A percentile compares a stretch with the other conserved stretches of the same genome.
Conservation (phyloP, 2,113 vertebrate genomes). For the Rhinoptilus africanus region DNA sequence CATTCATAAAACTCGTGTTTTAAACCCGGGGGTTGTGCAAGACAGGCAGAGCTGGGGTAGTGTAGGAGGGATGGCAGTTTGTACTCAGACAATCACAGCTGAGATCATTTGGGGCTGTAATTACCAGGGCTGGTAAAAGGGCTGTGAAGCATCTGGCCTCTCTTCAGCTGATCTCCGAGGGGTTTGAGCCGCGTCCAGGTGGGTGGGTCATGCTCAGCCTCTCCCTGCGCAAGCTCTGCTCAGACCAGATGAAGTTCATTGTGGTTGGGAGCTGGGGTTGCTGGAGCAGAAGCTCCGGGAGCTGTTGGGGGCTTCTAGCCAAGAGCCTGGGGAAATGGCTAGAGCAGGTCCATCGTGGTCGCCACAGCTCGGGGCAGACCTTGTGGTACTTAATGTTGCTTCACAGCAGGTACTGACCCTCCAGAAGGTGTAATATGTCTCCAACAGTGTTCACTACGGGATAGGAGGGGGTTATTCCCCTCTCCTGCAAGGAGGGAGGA, state of each 20-base stretch:
- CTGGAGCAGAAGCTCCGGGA: background rate
- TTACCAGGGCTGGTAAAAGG: background rate
- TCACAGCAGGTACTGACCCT: background rate
- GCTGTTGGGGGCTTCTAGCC: background rate
- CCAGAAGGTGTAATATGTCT: background rate
- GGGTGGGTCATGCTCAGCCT: rapidly evolving
- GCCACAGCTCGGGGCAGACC: background rate
- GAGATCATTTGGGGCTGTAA: background rate
- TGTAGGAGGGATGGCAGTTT: background rate
- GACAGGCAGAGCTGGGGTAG: background rate
- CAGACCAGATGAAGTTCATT: background rate
- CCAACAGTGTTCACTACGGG: background rate
- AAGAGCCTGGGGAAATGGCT: too few species aligned
- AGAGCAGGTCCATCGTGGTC: background rate
- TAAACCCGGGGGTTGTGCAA: background rate
- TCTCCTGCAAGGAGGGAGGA: background rate
- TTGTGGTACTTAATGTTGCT: background rate
- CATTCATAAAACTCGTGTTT: background rate
- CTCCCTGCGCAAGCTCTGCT: background rate
- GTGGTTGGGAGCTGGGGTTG: background rate
- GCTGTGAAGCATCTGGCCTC: background rate
- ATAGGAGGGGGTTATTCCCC: background rate
- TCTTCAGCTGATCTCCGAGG: background rate
- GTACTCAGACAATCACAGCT: background rate
- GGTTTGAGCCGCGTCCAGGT: rapidly evolving